Conservation (phyloP, 1,140 invertebrate species). For the Ips typographus region DNA sequence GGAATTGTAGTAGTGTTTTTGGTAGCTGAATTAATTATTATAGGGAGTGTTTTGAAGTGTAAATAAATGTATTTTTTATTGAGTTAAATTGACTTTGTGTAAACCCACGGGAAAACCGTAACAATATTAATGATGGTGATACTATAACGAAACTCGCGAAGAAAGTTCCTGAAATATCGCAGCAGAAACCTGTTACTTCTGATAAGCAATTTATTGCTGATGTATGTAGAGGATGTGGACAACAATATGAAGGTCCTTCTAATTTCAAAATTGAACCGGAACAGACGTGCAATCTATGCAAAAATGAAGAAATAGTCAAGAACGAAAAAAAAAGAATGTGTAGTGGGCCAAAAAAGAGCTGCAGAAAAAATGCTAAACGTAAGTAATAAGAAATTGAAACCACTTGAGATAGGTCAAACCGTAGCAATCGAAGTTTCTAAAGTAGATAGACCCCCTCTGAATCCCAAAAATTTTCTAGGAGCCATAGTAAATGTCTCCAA, state of each 20-base stretch:
- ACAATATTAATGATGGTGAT: not conserved
- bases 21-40: too few species aligned
- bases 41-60: too few species aligned
- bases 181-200: not conserved
- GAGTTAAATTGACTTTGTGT: too few species aligned
- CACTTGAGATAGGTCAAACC: slow-evolving; percentile 34
- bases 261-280: not conserved
- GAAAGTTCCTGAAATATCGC: not conserved
- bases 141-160: not conserved
- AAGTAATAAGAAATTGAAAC: slow-evolving; percentile 39
- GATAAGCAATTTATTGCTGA: not conserved
- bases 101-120: too few species aligned
- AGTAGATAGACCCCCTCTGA: slow-evolving; percentile 38
- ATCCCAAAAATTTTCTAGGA: slow-evolving; percentile 40
- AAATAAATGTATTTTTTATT: too few species aligned
- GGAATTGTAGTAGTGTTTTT: too few species aligned
- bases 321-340: slow-evolving; percentile 36
- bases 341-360: slow-evolving; percentile 38
- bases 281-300: not conserved
- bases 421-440: slow-evolving; percentile 42
- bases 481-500: slow-evolving; percentile 38
- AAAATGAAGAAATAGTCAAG: slow-evolving; percentile 38
- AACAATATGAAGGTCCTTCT: not conserved
- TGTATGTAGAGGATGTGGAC: not conserved
- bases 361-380: slow-evolving; percentile 40